Base-by-base conservation (phyloP, 2,888 invertebrate species). In the Phorcus lineatus region DNA sequence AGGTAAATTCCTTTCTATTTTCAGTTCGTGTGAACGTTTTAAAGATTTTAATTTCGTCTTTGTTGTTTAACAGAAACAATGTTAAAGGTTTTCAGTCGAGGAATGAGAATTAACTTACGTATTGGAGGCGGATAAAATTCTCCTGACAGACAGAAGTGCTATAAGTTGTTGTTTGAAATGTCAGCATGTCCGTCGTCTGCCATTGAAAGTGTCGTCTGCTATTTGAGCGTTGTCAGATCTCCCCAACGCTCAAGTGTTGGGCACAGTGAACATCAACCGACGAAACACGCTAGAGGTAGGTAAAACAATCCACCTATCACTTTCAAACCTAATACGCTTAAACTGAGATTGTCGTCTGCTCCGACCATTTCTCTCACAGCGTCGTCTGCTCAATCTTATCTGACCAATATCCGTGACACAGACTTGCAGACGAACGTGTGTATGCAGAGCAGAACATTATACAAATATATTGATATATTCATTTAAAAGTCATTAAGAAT, bases 121-220 rank as follows among this genome's bases (percentile, higher is more conserved):
- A 47, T 11, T 47, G 11, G 47, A 47, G 47, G 4, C 11, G 47
- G 11, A 13, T 11, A 47, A 47, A 47, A 1, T 4, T 13, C 11
- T 47, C 47, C 13, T 13, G 47, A 47, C 47, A 47, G 7, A 7
- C 47, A 47, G 1, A 11, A 47, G 47, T 47, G 47, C 13, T 47
- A 11, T 4, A 62, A 16, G 11, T 28, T 28, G 28, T 28, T 28
- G 62, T 28, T 16, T 22, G 62, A 62, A 62, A 62, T 62, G 62
- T 62, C 62, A 62, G 62, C 62, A 62, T 62, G 62, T 16, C 62
- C 28, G 28, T 62, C 22, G 62, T 62, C 62, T 62, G 62, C 62
- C 24, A 24, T 62, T 28, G 28, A 62, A 62, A 28, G 28, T 62
- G 28, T 62, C 62, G 62, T 62, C 62, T 62, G 62, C 62, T 24